A percentile compares a stretch with the other conserved stretches of the same genome.
These are phyloP conservation scores for Podilymbus podiceps DNA, from an alignment of 2,113 vertebrate genomes.

Conservation along the genomic window DNA sequence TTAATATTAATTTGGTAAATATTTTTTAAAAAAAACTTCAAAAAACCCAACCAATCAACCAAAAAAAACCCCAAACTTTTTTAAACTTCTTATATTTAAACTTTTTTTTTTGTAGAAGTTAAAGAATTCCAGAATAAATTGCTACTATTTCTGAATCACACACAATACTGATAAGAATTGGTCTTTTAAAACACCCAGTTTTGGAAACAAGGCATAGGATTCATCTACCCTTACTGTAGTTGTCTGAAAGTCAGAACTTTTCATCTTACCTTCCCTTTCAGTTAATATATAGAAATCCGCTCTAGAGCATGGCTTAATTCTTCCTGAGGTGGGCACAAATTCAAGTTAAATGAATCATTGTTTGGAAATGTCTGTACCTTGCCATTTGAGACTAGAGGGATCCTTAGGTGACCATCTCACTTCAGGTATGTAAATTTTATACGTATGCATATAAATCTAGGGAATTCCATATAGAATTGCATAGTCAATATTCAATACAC, in stretches of 20 bases:
- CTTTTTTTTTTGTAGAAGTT: background rate
- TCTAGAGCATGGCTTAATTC: background rate
- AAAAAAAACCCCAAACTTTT: background rate
- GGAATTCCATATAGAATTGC: background rate
- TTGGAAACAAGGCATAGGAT: background rate
- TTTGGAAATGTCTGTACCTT: background rate
- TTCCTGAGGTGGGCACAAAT: background rate
- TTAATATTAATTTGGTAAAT: background rate
- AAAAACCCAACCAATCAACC: background rate
- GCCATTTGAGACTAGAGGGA: background rate
- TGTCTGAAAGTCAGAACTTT: background rate
- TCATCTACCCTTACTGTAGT: background rate
- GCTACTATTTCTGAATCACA: background rate
- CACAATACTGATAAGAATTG: background rate
- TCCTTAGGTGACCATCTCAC: background rate
- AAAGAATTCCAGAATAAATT: background rate
- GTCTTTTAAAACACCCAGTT: background rate
- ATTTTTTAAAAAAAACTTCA: background rate
- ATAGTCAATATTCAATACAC: background rate
- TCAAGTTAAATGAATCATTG: background rate
- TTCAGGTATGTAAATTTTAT: background rate
- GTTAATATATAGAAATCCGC: background rate
- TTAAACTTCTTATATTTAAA: background rate
- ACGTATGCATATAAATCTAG: background rate
- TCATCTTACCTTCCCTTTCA: background rate